Conservation (phyloP, 2,113 vertebrate genomes). For the Myotis brandtii region DNA sequence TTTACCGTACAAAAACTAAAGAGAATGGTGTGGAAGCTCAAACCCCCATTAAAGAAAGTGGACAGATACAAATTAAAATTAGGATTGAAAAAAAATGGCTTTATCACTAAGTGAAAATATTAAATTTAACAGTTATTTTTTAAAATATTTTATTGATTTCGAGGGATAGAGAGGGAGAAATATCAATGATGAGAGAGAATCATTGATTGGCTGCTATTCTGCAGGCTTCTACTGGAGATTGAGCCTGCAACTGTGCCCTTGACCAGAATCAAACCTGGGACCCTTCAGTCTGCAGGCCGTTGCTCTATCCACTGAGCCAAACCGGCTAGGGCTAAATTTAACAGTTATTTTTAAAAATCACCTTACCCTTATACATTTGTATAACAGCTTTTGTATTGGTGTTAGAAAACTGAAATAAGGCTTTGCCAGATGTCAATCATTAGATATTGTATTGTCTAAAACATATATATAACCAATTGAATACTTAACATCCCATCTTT, state of each 20-base stretch:
- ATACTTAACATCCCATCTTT: background rate
- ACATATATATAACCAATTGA: background rate
- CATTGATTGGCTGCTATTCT: too few relatives aligned
- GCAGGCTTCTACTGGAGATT: too few relatives aligned
- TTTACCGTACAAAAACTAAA: background rate
- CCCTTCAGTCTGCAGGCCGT: too few relatives aligned
- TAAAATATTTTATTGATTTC: background rate
- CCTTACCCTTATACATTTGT: background rate
- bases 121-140: background rate
- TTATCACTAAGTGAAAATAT: background rate
- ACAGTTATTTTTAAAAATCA: conserved; percentile 23
- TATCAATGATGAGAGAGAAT: too few relatives aligned
- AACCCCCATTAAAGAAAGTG: background rate
- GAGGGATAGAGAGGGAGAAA: too few relatives aligned
- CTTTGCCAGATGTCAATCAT: background rate
- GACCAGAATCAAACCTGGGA: too few relatives aligned
- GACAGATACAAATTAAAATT: background rate
- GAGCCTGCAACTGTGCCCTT: too few relatives aligned
- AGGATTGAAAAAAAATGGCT: background rate
- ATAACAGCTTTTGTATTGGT: conserved; percentile 43
- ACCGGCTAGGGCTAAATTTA: background rate
- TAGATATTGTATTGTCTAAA: background rate
- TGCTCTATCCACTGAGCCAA: too few relatives aligned
- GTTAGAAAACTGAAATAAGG: conserved; percentile 13
- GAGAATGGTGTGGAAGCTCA: background rate